Evolutionary conservation across 2,888 invertebrate genomes (phyloP), one percentile per base, ranked within the genome.

Genomic region (Erebia aethiops): DNA sequence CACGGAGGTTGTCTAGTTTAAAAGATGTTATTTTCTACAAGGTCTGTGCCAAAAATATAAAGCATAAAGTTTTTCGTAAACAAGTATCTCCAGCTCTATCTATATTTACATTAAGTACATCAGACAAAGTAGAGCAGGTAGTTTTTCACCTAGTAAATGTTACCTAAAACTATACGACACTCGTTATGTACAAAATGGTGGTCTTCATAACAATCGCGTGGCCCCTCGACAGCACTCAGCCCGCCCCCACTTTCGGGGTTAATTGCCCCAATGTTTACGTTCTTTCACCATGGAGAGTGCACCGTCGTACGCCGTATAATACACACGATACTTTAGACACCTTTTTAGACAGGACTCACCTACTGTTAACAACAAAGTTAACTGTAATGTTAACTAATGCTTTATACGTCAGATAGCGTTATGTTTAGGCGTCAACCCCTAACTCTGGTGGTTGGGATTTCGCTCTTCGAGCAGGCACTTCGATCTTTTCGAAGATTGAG

Each of bases 231-330:
- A 74, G 13, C 71, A 41, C 26, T 57, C 56, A 26, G 58, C 56
- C 69, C 71, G 65, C 70, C 74, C 71, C 72, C 66, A 57, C 54
- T 57, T n/a, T 74, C 52, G 66, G 64, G 69, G 71, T 71, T 79
- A 78, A 81, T 80, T 79, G 76, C 73, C 72, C 74, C 75, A 76
- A 71, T 91, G 91, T 91, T 90, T 89, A 89, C 88, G 82, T 87
- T 84, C 84, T 80, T 87, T 91, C 91, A 88, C 92, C 92, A 91
- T 92, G 92, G 91, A 84, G 90, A 90, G 79, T 84, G 84, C 84
- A 77, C 71, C 64, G 68, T 61, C 70, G 71, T 70, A 65, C 67
- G 61, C 75, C 77, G 71, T 66, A 69, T 60, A n/a, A n/a, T n/a
- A n/a, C n/a, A n/a, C n/a, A n/a, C n/a, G n/a, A n/a, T n/a, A n/a